A percentile compares a stretch with the other conserved stretches of the same genome.
phyloP scores from a whole-genome alignment of 1,140 invertebrate genomes.

The Ceratosolen solmsi region DNA sequence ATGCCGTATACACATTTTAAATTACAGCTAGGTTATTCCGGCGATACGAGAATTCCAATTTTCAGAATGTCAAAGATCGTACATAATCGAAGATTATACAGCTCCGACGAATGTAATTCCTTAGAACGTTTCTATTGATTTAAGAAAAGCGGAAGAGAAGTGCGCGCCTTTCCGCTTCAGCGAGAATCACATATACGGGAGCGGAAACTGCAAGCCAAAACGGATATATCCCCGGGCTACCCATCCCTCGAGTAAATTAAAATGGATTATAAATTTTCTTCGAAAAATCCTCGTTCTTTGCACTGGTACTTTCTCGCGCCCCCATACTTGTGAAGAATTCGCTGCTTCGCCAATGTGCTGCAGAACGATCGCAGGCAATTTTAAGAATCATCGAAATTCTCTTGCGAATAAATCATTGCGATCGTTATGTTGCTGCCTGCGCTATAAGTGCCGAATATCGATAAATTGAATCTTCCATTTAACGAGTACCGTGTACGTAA shows the following conservation, averaged over 20 bases:
- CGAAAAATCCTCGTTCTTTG: constrained; percentile 55
- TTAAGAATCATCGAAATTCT: constrained; percentile 39
- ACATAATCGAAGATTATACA: constrained; percentile 10
- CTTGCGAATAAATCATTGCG: constrained; percentile 34
- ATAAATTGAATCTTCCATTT: too few species aligned
- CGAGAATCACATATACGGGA: not conserved
- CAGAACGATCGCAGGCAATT: constrained; percentile 47
- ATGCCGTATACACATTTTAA: constrained; percentile 9
- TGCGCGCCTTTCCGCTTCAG: not conserved
- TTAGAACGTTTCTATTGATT: constrained; percentile 65
- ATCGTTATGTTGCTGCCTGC: constrained; percentile 28
- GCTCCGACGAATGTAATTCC: constrained; percentile 63
- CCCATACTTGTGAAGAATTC: not conserved
- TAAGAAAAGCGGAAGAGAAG: constrained; percentile 60
- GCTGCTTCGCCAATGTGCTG: constrained; percentile 39
- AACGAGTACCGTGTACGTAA: too few species aligned
- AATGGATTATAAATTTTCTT: constrained; percentile 69
- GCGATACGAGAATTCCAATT: constrained; percentile 38
- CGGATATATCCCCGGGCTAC: constrained; percentile 59
- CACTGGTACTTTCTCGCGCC: constrained; percentile 19
- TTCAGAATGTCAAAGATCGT: constrained; percentile 35
- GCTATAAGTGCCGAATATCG: too few species aligned
- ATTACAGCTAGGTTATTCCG: constrained; percentile 19
- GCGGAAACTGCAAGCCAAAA: constrained; percentile 63
- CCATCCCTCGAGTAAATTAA: constrained; percentile 63